Evolutionary conservation across 2,797 vertebrate species (phyloP).

Genomic region (Chrosomus eos): DNA sequence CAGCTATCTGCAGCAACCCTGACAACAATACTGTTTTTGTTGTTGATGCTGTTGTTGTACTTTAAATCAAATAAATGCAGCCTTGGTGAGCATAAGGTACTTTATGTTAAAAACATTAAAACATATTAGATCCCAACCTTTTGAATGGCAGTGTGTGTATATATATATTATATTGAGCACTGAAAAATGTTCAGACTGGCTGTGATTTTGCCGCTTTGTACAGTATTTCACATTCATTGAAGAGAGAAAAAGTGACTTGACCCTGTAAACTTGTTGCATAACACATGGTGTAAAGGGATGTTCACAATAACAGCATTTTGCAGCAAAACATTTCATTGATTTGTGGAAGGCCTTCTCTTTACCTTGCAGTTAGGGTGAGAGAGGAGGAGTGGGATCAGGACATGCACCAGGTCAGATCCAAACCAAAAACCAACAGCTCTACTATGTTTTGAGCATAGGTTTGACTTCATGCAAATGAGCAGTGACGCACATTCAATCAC

Average conservation of each 20-base stretch:
- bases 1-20: too few relatives aligned
- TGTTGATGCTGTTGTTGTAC: too few relatives aligned
- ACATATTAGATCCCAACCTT: too few relatives aligned
- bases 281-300: neutral
- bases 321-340: neutral
- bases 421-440: neutral
- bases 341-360: neutral
- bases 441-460: neutral
- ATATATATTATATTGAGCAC: neutral
- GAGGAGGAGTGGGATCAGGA: neutral
- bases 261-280: neutral
- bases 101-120: too few relatives aligned
- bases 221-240: neutral
- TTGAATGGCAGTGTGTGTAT: too few relatives aligned
- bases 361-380: neutral
- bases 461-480: neutral
- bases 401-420: neutral
- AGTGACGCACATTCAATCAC: neutral
- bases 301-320: slow-evolving; percentile 10
- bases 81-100: too few relatives aligned
- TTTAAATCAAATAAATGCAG: too few relatives aligned
- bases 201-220: neutral
- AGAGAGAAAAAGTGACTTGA: neutral
- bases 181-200: neutral
- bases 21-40: too few relatives aligned